Conservation (phyloP, 2,888 invertebrate species). For the Glaucopsyche alexis region DNA sequence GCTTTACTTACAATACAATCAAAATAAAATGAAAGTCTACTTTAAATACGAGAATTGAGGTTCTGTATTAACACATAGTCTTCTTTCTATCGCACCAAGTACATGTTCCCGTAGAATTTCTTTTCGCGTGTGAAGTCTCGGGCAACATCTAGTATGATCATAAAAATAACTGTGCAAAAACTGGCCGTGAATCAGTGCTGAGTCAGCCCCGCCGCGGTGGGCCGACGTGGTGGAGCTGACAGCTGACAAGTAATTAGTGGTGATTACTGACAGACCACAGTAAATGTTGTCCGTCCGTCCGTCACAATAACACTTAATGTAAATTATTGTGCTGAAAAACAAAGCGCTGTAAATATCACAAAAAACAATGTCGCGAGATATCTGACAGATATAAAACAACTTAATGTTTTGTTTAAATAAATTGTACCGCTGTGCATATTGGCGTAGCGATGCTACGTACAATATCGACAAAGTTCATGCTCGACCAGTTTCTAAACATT, state of each 20-base stretch:
- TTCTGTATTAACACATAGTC: no score
- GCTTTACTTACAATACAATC: no score
- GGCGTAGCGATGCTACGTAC: no score
- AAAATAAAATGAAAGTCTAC: no score
- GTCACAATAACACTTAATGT: slow-evolving; percentile 3
- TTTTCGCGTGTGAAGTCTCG: no score
- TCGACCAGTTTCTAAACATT: no score
- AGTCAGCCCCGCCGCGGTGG: background rate
- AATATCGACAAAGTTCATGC: no score
- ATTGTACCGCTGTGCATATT: background rate
- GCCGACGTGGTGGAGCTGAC: background rate
- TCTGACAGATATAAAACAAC: background rate
- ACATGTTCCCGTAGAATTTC: no score
- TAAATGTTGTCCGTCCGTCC: slow-evolving; percentile 3
- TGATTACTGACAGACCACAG: no score
- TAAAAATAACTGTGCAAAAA: slow-evolving; percentile 1
- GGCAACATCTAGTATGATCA: background rate
- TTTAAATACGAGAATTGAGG: no score
- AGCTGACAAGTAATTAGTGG: background rate
- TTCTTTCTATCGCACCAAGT: no score
- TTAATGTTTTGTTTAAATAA: background rate
- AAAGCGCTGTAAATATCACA: background rate
- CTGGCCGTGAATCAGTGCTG: background rate
- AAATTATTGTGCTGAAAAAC: background rate
- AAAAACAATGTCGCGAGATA: background rate